These are phyloP conservation scores for Myotis brandtii DNA, from an alignment of 2,113 vertebrate genomes.

Conservation along the genomic window DNA sequence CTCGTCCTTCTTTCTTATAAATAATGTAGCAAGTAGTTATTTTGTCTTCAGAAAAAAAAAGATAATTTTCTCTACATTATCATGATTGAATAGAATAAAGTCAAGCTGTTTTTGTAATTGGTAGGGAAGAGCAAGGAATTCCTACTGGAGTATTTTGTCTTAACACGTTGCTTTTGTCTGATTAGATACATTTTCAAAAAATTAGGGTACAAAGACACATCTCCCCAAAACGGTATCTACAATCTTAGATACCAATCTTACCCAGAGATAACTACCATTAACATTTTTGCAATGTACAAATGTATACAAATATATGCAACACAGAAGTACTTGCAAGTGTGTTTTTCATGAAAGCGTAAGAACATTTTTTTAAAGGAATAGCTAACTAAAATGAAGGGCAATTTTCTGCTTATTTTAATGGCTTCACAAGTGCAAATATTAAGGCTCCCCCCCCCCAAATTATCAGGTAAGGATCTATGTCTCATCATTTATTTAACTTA, in stretches of 20 bases:
- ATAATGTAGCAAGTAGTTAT: slow-evolving; percentile 57
- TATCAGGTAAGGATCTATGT: background rate
- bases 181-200: slow-evolving; percentile 11
- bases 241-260: background rate
- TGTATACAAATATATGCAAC: background rate
- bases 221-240: background rate
- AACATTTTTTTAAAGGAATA: slow-evolving; percentile 13
- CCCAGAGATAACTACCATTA: background rate
- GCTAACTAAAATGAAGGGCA: slow-evolving; percentile 76
- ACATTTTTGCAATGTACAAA: background rate
- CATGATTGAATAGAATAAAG: slow-evolving; percentile 55
- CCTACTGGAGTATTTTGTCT: background rate
- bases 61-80: slow-evolving; percentile 54
- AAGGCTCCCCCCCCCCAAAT: background rate
- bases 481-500: background rate
- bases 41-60: slow-evolving; percentile 46
- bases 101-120: slow-evolving; percentile 51
- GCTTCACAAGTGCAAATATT: slow-evolving; percentile 79
- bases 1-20: slow-evolving; percentile 39
- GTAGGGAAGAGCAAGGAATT: background rate
- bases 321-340: background rate
- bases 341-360: background rate
- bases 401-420: slow-evolving; percentile 84
- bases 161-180: background rate
- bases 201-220: background rate